These are phyloP conservation scores for Zoroaster sp. DNA, from an alignment of 53 echinoderm and acorn worm genomes.

Conservation along the genomic window DNA sequence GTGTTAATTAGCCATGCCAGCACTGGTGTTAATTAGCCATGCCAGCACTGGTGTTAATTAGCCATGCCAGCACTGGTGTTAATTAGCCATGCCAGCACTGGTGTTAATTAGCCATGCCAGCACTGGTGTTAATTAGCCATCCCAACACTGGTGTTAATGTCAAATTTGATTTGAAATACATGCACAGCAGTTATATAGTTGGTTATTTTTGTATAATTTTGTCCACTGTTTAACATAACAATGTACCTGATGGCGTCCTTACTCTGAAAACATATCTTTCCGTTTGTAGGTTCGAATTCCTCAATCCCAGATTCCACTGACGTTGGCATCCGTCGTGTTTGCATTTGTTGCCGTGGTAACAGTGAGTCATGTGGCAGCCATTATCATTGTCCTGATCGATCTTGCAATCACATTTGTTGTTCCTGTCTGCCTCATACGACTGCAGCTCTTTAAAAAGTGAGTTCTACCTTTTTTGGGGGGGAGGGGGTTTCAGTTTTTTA, in stretches of 20 bases:
- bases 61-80: too few relatives aligned
- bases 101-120: too few relatives aligned
- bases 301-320: slow-evolving; percentile 51
- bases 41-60: too few relatives aligned
- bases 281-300: slow-evolving; percentile 50
- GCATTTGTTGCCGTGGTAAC: slow-evolving; percentile 64
- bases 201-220: not conserved
- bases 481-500: too few relatives aligned
- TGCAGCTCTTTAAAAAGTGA: slow-evolving; percentile 95
- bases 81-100: too few relatives aligned
- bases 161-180: too few relatives aligned
- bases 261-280: too few relatives aligned
- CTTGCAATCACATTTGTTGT: slow-evolving; percentile 78
- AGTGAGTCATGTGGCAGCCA: slow-evolving; percentile 66
- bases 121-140: too few relatives aligned
- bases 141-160: too few relatives aligned
- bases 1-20: too few relatives aligned
- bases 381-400: slow-evolving; percentile 61
- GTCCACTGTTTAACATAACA: not conserved
- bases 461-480: slow-evolving; percentile 18
- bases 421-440: slow-evolving; percentile 79
- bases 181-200: not conserved
- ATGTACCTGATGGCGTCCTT: too few relatives aligned
- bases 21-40: too few relatives aligned
- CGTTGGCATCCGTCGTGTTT: slow-evolving; percentile 47